Base-by-base conservation (phyloP, 1,140 invertebrate genomes). In the Asbolus verrucosus region DNA sequence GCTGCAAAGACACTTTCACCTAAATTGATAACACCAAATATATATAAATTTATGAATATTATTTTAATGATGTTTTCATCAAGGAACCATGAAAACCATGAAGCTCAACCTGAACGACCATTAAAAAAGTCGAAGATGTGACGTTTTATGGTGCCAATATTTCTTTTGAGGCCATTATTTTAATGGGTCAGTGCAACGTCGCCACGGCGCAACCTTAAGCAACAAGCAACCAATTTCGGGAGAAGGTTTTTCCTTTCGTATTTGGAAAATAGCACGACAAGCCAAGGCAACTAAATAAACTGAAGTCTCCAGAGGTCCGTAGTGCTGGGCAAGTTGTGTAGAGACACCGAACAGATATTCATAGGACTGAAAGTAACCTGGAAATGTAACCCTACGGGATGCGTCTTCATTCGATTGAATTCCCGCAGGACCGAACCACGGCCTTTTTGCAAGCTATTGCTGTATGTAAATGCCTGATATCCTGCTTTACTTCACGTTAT, bases 341-440 rank as follows among this genome's bases (percentile, higher is more conserved):
- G 67, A 69, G 67, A 69, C 67, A 69, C 21, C 16, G 62, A 38
- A 30, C 62, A 65, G 67, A 62, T 69, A 69, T 69, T 69, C 67
- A 63, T 69, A 46, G 59, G n/a, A 63, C 41, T 69, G 59, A 69
- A 69, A 69, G 67, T 69, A 69, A 62, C 67, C 67, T 46, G 33
- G 39, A 38, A 63, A 63, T 60, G 60, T 69, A 69, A 69, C 67
- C 67, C 67, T 6, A 27, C 14, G 67, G 59, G 67, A 69, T 69
- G 41, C 54, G 67, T 69, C 67, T 69, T 69, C 67, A 69, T 69
- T 69, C 67, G 67, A 69, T 69, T 69, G 36, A 50, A 69, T 69
- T 69, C 67, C 60, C 67, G 38, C 9, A 30, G 38, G 67, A 63
- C 8, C 16, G 11, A 19, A 43, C 19, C 67, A 63, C 19, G 67